Conservation (phyloP, 2,888 invertebrate species). For the Adela reaumurella region DNA sequence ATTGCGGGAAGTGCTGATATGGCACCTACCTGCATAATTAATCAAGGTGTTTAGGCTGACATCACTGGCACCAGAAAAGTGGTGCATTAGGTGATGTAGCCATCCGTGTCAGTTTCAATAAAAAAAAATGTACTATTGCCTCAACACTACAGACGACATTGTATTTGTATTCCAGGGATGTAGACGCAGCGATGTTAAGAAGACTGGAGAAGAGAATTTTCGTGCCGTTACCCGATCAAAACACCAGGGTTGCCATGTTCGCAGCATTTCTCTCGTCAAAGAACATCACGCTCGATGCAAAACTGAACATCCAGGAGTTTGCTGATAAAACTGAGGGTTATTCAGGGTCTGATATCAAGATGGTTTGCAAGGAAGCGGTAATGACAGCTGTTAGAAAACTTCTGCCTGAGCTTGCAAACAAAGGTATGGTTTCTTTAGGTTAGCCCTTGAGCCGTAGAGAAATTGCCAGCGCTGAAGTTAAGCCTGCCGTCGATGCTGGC, state of each 20-base stretch:
- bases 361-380: slow-evolving; percentile 84
- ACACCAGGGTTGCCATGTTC: slow-evolving; percentile 68
- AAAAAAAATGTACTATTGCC: too few relatives aligned
- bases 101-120: too few relatives aligned
- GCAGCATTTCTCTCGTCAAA: slow-evolving; percentile 54
- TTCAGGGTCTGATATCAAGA: slow-evolving; percentile 84
- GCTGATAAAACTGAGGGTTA: slow-evolving; percentile 66
- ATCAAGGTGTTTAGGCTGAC: too few relatives aligned
- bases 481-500: too few relatives aligned
- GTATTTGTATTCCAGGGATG: slow-evolving; percentile 58
- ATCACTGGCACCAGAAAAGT: too few relatives aligned
- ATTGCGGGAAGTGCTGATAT: too few relatives aligned
- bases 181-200: slow-evolving; percentile 83
- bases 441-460: too few relatives aligned
- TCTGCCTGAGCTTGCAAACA: slow-evolving; percentile 29
- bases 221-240: slow-evolving; percentile 69
- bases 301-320: slow-evolving; percentile 40
- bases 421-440: slow-evolving; percentile 20
- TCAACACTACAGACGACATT: background rate
- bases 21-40: too few relatives aligned
- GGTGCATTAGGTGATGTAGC: too few relatives aligned
- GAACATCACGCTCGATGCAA: slow-evolving; percentile 37
- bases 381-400: slow-evolving; percentile 75
- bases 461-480: too few relatives aligned
- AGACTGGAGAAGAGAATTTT: slow-evolving; percentile 84